These are phyloP conservation scores for Allochrocebus solatus DNA, from an alignment of 2,797 vertebrate genomes.

Conservation along the genomic window DNA sequence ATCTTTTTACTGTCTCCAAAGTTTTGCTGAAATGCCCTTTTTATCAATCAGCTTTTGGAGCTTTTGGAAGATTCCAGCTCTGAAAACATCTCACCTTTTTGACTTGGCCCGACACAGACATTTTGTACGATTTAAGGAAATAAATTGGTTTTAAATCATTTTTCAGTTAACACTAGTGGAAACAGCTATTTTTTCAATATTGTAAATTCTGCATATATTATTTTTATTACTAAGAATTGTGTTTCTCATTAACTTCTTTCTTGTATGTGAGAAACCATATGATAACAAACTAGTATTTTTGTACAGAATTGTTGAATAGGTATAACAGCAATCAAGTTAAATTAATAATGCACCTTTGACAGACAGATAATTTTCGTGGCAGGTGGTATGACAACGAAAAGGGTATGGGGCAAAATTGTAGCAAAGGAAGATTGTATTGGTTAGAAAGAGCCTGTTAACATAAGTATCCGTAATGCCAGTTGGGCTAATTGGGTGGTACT, in stretches of 20 bases:
- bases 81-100: not conserved
- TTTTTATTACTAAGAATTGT: not conserved
- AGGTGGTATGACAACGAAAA: not conserved
- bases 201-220: not conserved
- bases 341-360: not conserved
- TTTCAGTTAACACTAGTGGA: not conserved
- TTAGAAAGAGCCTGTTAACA: not conserved
- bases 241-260: not conserved
- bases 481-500: accelerated
- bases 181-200: not conserved
- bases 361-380: not conserved
- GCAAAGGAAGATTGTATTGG: not conserved
- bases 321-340: not conserved
- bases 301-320: not conserved
- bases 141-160: not conserved
- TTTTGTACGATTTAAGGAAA: not conserved
- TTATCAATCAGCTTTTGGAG: not conserved
- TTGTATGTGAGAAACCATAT: not conserved
- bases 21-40: not conserved
- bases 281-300: not conserved
- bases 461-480: accelerated
- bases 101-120: not conserved
- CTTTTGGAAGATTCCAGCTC: not conserved
- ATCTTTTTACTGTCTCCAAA: too few species aligned
- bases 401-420: not conserved